These are phyloP conservation scores for Anthopleura sola DNA, from an alignment of 64 coral and sea anemone genomes.

Conservation along the genomic window DNA sequence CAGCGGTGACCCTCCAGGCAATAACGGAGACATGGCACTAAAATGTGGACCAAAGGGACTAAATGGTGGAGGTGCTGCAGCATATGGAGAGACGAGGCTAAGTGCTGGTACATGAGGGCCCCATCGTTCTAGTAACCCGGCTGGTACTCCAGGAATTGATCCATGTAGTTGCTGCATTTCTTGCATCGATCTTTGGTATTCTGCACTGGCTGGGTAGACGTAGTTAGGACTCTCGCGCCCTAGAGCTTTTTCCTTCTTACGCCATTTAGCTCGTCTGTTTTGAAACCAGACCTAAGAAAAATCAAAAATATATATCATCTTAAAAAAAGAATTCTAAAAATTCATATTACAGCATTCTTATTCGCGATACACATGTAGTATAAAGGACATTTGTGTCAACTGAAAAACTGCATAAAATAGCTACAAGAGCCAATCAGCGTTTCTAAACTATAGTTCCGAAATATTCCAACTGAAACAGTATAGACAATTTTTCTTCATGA, in stretches of 20 bases:
- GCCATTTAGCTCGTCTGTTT: slow-evolving; percentile 92
- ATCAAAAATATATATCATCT: background rate
- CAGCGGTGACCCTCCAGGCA: background rate
- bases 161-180: slow-evolving; percentile 64
- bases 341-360: no score
- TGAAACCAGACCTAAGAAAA: slow-evolving; percentile 83
- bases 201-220: slow-evolving; percentile 44
- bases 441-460: no score
- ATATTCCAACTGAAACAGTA: no score
- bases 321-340: background rate
- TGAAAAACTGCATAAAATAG: no score
- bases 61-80: slow-evolving; percentile 67
- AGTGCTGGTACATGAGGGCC: slow-evolving; percentile 77
- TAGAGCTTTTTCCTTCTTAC: slow-evolving; percentile 83
- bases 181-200: slow-evolving; percentile 49
- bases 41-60: slow-evolving; percentile 54
- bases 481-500: no score
- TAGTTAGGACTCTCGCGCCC: slow-evolving; percentile 86
- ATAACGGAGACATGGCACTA: slow-evolving; percentile 19
- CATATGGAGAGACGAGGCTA: slow-evolving; percentile 85
- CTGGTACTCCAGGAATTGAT: slow-evolving; percentile 26
- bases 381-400: no score
- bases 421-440: no score
- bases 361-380: no score
- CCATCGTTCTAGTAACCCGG: slow-evolving; percentile 68